Conservation (phyloP, 2,888 invertebrate species). For the Noctua fimbriata region DNA sequence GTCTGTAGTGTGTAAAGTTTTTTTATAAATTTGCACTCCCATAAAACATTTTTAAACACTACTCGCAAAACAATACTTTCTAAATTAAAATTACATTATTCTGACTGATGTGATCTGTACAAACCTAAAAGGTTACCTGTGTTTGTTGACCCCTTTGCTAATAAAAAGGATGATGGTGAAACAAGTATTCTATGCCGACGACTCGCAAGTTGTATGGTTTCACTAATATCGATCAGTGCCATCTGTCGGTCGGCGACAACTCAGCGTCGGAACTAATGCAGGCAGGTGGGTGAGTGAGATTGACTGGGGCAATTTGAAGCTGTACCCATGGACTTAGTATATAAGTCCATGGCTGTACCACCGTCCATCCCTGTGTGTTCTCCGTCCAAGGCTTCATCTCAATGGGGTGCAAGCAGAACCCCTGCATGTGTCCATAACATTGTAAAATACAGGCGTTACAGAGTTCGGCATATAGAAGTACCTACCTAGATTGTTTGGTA, state of each 20-base stretch:
- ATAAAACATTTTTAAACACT: not conserved
- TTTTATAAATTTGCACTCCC: not conserved
- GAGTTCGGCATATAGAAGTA: not conserved
- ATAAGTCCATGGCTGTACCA: too few relatives aligned
- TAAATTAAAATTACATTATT: not conserved
- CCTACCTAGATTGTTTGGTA: not conserved
- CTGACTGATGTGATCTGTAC: not conserved
- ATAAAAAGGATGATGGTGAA: slow-evolving; percentile 2
- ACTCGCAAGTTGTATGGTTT: slow-evolving; percentile 31
- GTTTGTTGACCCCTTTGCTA: slow-evolving; percentile 10
- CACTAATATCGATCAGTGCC: slow-evolving; percentile 41
- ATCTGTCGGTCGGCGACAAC: slow-evolving; percentile 33
- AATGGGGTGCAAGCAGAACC: not conserved
- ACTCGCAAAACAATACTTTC: not conserved
- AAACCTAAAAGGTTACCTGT: not conserved
- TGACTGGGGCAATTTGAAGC: not conserved
- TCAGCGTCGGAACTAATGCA: not conserved
- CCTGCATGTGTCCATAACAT: not conserved
- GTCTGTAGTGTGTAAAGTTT: not conserved
- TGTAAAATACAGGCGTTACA: slow-evolving; percentile 14
- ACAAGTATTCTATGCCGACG: not conserved
- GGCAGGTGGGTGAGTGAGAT: not conserved
- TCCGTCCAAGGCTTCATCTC: not conserved
- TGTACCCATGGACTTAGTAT: too few relatives aligned
- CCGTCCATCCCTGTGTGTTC: not conserved